Percentiles rank a stretch among this genome's conserved stretches.
These are phyloP conservation scores for Silurus aristotelis DNA, from an alignment of 2,797 vertebrate genomes.

Conservation along the genomic window DNA sequence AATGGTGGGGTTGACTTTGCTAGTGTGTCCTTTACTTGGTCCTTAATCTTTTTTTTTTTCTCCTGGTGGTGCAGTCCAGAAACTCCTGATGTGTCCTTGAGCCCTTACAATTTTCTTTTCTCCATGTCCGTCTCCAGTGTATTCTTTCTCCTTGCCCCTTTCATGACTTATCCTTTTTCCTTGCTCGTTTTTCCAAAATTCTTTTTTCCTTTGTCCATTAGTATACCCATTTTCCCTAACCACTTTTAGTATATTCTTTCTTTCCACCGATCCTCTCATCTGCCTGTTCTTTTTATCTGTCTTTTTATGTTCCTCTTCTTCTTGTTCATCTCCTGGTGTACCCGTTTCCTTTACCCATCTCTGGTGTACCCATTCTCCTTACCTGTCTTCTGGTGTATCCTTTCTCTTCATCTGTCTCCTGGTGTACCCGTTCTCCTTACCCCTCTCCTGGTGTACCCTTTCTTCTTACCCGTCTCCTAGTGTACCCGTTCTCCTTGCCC, in stretches of 20 bases:
- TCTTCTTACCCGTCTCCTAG: no score
- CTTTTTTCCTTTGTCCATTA: background rate
- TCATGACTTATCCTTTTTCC: background rate
- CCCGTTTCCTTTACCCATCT: background rate
- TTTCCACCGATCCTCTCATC: background rate
- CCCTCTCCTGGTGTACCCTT: background rate
- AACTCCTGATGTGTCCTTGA: background rate
- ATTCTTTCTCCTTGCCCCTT: background rate
- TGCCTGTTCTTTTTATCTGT: background rate
- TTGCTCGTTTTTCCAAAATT: background rate
- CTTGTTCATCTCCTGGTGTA: background rate
- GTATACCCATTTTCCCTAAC: background rate
- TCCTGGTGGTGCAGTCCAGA: slow-evolving; percentile 28
- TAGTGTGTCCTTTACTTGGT: slow-evolving; percentile 23
- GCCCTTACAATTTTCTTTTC: no score
- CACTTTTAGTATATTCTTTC: background rate
- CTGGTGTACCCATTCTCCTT: background rate
- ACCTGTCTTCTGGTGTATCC: background rate
- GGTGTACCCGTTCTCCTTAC: no score
- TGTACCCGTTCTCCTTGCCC: background rate
- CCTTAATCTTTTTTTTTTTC: slow-evolving; percentile 9
- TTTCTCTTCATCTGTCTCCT: background rate
- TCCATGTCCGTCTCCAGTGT: background rate
- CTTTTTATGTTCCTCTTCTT: background rate
- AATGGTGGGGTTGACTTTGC: slow-evolving; percentile 36